Base-by-base conservation (phyloP, 1,140 invertebrate genomes). In the Lasioglossum albipes region DNA sequence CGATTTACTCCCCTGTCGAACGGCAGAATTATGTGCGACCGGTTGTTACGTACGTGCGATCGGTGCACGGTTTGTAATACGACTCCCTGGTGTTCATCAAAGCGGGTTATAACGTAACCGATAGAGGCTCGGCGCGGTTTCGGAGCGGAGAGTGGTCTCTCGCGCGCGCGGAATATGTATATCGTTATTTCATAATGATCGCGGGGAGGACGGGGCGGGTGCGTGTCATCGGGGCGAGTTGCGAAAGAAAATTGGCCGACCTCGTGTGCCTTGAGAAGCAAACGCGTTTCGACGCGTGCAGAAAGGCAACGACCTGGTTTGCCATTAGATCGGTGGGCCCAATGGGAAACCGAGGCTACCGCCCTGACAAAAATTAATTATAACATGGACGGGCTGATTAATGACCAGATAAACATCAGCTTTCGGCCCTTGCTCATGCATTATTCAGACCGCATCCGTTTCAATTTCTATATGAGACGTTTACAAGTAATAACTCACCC, bases 201-300 rank as follows among this genome's bases (percentile, higher is more conserved):
- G 87, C 80, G 88, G 81, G 82, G 77, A 79, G 69, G 77, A 79
- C 67, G 79, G 45, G 10, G 10, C 2, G 10, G 45, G 85, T 75
- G 85, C 81, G 78, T 89, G 85, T 87, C 75, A 84, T 89, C 83
- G 80, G 69, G 75, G 78, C 76, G 64, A 65, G 73, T 89, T 89
- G 82, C 87, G 88, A 89, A 89, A 88, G 85, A 75, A 81, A 89
- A n/a, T 88, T 75, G 86, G 59, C 73, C 82, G 83, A 81, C 87
- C 85, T 89, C 84, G 82, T 59, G 18, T 69, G 61, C 42, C 65
- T 69, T 57, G 67, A 36, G 76, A 31, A 65, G 81, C 36, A 75
- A 86, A 89, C 82, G 6, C 6, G n/a, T 81, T 84, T 84, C 84
- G 83, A 83, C 85, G 68, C 62, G 20, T 59, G n/a, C 57, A 59